Conservation (phyloP, 2,888 invertebrate genomes). For the Yponomeuta cagnagella region DNA sequence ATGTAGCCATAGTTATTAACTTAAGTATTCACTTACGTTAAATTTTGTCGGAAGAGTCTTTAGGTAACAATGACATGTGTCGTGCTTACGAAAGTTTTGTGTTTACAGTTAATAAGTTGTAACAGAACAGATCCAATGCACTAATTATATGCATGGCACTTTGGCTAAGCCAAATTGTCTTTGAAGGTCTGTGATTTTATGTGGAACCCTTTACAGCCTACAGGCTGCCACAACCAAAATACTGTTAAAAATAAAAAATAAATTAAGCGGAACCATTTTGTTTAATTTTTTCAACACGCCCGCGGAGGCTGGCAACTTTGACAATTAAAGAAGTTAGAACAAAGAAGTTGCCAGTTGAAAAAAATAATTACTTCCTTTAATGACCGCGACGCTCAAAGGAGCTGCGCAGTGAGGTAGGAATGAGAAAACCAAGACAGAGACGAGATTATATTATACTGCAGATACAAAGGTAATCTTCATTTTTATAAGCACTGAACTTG, state of each 20-base stretch:
- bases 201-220: background rate
- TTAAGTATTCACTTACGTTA: too few relatives aligned
- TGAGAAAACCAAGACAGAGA: background rate
- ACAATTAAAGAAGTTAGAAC: constrained; percentile 63
- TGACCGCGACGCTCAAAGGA: constrained; percentile 36
- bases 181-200: background rate
- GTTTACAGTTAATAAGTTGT: too few relatives aligned
- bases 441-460: background rate
- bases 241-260: background rate
- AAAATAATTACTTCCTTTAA: constrained; percentile 63
- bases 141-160: too few relatives aligned
- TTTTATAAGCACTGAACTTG: too few relatives aligned
- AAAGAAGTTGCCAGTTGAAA: constrained; percentile 40
- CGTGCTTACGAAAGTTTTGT: too few relatives aligned
- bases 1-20: too few relatives aligned
- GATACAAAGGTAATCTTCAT: too few relatives aligned
- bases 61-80: too few relatives aligned
- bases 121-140: too few relatives aligned
- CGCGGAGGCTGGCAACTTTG: constrained; percentile 38
- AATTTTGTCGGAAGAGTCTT: too few relatives aligned
- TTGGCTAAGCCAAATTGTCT: background rate
- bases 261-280: background rate
- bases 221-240: background rate
- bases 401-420: background rate
- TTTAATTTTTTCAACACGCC: constrained; percentile 20